Evolutionary conservation across 1,140 invertebrate species (phyloP).

Genomic region (Heliconius eleuchia): DNA sequence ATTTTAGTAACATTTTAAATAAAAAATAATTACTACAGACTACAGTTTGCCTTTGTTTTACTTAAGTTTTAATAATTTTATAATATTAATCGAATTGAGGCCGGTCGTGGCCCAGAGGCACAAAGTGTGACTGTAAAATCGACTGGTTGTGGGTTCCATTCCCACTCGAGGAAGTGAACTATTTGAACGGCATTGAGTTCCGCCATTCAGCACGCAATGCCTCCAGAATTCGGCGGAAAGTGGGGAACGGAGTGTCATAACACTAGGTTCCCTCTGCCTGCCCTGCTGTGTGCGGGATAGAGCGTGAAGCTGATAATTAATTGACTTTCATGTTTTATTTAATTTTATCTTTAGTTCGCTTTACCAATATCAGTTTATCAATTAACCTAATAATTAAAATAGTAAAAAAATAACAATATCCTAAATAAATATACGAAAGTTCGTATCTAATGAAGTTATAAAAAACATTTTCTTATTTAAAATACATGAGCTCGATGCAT

Average conservation of each 20-base stretch:
- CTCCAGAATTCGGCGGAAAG: no score
- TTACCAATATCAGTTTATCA: not conserved
- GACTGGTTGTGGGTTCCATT: no score
- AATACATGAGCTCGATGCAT: slow-evolving; percentile 1
- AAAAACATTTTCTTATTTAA: not conserved
- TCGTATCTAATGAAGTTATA: not conserved
- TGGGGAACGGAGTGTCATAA: no score
- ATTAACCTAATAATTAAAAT: not conserved
- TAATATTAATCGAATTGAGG: not conserved
- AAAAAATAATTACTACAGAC: not conserved
- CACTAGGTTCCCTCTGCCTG: no score
- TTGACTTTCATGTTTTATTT: no score
- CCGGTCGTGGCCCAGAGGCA: no score
- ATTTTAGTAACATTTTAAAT: not conserved
- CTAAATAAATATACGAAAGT: not conserved
- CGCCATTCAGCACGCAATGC: no score
- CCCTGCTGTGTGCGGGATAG: no score
- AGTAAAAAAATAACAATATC: not conserved
- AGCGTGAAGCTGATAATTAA: no score
- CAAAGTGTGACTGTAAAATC: no score
- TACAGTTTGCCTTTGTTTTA: not conserved
- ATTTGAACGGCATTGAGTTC: no score
- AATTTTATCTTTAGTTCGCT: not conserved
- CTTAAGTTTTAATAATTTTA: not conserved
- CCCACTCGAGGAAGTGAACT: no score